Conservation (phyloP, 1,140 invertebrate species). For the Papilio polytes region DNA sequence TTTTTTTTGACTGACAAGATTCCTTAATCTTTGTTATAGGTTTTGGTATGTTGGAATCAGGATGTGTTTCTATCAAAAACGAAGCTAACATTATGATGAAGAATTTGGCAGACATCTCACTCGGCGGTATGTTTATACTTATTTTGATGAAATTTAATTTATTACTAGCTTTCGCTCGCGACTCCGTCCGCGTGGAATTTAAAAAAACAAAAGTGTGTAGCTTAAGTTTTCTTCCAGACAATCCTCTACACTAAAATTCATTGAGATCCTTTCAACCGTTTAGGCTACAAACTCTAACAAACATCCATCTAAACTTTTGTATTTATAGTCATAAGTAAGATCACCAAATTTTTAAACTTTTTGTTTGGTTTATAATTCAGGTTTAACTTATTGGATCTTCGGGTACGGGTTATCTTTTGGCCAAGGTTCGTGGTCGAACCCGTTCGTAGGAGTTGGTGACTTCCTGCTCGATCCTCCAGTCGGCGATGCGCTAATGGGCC, state of each 20-base stretch:
- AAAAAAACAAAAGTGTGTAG: no score
- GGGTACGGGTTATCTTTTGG: conserved; percentile 97
- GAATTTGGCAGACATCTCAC: conserved; percentile 95
- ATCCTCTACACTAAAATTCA: no score
- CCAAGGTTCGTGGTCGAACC: conserved; percentile 85
- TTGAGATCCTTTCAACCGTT: no score
- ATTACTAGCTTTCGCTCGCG: background rate
- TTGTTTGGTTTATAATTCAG: conserved; percentile 53
- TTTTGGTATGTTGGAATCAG: conserved; percentile 96
- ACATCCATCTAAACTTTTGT: no score
- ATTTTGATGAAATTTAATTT: background rate
- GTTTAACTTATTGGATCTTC: conserved; percentile 97
- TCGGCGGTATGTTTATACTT: conserved; percentile 87
- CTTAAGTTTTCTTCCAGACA: no score
- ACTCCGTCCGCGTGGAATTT: no score
- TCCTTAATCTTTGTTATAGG: conserved; percentile 82
- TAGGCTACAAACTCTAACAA: no score
- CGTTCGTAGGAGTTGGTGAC: conserved; percentile 90
- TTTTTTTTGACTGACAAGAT: no score
- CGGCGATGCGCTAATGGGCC: conserved; percentile 89
- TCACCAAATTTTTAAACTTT: background rate
- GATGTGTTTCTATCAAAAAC: conserved; percentile 96
- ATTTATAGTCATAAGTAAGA: no score
- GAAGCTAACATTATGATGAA: conserved; percentile 99
- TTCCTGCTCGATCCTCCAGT: conserved; percentile 88